Conservation (phyloP, 2,113 vertebrate genomes). For the Bubalus kerabau region DNA sequence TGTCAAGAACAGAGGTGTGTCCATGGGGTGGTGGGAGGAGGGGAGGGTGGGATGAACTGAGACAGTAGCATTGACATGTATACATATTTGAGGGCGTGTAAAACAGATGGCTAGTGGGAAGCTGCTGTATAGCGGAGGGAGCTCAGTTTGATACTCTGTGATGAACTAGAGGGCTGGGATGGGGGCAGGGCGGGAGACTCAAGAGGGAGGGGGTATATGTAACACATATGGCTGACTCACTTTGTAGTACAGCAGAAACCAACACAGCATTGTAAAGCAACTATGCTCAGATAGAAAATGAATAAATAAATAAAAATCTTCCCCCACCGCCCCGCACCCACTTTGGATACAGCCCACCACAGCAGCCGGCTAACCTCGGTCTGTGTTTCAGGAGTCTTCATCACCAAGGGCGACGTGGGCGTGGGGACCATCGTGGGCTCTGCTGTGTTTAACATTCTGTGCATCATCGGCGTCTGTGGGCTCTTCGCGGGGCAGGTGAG, state of each 20-base stretch:
- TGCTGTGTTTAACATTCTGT: slow-evolving; percentile 97
- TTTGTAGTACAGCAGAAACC: background rate
- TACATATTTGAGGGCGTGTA: background rate
- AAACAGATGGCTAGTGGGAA: background rate
- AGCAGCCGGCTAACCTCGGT: background rate
- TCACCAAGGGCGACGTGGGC: slow-evolving; percentile 97
- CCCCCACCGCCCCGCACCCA: accelerated
- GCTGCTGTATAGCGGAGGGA: background rate
- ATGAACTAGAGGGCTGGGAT: background rate
- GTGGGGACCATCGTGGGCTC: slow-evolving; percentile 99
- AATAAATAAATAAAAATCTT: background rate
- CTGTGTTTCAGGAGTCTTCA: slow-evolving; percentile 92
- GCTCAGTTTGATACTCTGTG: background rate
- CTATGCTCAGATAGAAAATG: background rate
- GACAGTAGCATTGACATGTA: background rate
- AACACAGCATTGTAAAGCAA: background rate
- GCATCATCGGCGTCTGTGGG: slow-evolving; percentile 97
- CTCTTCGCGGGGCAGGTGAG: slow-evolving; percentile 95
- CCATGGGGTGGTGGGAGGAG: background rate
- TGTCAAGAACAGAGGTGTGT: background rate
- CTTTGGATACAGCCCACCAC: background rate
- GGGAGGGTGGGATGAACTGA: background rate
- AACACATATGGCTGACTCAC: background rate
- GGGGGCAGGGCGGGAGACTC: background rate
- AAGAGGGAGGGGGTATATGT: background rate